These are phyloP conservation scores for Cacatua alba DNA, from an alignment of 2,113 vertebrate genomes.

Conservation along the genomic window DNA sequence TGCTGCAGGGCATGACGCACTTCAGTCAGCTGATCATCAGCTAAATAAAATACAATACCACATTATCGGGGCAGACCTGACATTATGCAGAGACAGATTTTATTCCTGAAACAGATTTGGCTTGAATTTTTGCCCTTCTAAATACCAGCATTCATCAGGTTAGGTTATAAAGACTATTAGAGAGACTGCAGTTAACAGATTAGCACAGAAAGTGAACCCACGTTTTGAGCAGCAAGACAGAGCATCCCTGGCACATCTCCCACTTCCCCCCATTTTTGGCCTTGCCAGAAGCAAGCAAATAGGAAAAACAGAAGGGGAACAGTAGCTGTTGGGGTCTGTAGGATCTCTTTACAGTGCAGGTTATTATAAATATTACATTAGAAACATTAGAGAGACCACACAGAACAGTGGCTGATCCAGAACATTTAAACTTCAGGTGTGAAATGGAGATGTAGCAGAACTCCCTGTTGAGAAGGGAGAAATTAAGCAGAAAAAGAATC, in stretches of 20 bases:
- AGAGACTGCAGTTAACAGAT: not conserved
- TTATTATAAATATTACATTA: not conserved
- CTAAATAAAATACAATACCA: not conserved
- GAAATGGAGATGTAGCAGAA: not conserved
- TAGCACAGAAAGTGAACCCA: not conserved
- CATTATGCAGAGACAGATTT: not conserved
- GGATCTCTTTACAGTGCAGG: not conserved
- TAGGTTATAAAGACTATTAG: not conserved
- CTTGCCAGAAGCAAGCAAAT: not conserved
- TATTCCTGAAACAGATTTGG: not conserved
- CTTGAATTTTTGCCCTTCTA: not conserved
- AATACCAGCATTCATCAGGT: not conserved
- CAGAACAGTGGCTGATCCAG: not conserved
- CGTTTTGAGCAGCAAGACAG: not conserved
- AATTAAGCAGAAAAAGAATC: not conserved
- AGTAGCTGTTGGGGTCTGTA: not conserved
- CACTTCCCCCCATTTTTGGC: not conserved
- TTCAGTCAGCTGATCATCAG: not conserved
- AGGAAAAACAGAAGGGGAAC: not conserved
- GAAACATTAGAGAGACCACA: not conserved
- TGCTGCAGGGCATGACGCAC: not conserved
- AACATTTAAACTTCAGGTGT: not conserved
- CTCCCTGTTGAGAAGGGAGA: accelerated
- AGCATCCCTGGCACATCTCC: not conserved
- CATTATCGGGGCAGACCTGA: not conserved